phyloP scores from a whole-genome alignment of 2,888 invertebrate species.

The Leptinotarsa peninsularis region DNA sequence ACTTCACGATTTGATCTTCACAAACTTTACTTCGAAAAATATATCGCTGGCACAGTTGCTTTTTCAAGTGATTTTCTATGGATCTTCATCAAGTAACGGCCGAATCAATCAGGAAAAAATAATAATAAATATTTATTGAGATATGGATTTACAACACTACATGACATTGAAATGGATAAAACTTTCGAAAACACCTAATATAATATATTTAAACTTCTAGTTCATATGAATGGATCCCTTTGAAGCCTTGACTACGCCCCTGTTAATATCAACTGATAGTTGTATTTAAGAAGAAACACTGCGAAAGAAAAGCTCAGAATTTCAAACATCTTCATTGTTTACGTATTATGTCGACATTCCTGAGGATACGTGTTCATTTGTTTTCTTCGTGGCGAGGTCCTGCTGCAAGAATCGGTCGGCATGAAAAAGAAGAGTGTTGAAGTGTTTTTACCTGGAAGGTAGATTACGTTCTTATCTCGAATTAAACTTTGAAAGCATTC shows the following conservation, averaged over 20 bases:
- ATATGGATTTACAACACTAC: too few relatives aligned
- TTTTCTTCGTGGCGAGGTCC: slow-evolving; percentile 28
- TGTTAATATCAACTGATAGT: not conserved
- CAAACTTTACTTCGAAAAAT: too few relatives aligned
- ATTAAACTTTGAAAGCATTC: not conserved
- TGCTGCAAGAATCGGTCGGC: not conserved
- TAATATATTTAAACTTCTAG: too few relatives aligned
- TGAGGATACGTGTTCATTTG: slow-evolving; percentile 39
- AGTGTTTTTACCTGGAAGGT: not conserved
- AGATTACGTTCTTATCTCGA: slow-evolving; percentile 1
- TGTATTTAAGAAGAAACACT: slow-evolving; percentile 25
- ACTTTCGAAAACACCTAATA: too few relatives aligned
- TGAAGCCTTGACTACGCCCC: not conserved
- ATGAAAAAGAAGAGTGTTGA: not conserved
- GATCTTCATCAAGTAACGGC: too few relatives aligned
- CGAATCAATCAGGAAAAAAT: too few relatives aligned
- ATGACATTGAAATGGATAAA: too few relatives aligned
- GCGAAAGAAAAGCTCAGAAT: slow-evolving; percentile 26
- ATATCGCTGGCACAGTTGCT: too few relatives aligned
- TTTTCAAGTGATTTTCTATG: too few relatives aligned
- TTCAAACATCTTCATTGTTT: slow-evolving; percentile 37
- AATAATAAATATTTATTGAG: too few relatives aligned
- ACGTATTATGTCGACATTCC: slow-evolving; percentile 35
- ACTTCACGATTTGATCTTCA: too few relatives aligned
- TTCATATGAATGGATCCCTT: not conserved